phyloP scores from a whole-genome alignment of 2,113 vertebrate genomes.

The Euleptes europaea region DNA sequence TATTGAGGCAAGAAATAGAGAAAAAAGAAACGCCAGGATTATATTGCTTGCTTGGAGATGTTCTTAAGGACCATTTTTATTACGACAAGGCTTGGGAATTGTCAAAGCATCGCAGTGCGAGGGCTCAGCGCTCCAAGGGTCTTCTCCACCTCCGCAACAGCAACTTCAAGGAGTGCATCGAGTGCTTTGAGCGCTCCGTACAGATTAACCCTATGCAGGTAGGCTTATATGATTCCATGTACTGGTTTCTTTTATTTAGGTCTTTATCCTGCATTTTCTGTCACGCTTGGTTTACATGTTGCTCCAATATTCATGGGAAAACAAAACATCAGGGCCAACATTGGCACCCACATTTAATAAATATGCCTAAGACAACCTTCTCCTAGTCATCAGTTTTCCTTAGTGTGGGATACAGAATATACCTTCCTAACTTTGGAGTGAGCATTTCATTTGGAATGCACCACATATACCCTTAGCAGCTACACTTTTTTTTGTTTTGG shows the following conservation, averaged over 20 bases:
- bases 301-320: not conserved
- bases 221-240: slow-evolving; percentile 4
- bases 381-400: not conserved
- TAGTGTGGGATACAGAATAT: not conserved
- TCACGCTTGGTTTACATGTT: not conserved
- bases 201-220: slow-evolving; percentile 94
- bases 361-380: not conserved
- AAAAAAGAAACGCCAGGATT: slow-evolving; percentile 88
- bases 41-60: slow-evolving; percentile 93
- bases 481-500: too few relatives aligned
- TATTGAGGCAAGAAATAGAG: slow-evolving; percentile 88
- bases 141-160: slow-evolving; percentile 87
- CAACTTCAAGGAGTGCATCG: slow-evolving; percentile 84
- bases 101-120: slow-evolving; percentile 86
- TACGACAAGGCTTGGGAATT: slow-evolving; percentile 95
- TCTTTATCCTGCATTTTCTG: not conserved
- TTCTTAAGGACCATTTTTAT: slow-evolving; percentile 86
- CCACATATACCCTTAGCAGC: not conserved
- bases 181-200: slow-evolving; percentile 90
- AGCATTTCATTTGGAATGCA: not conserved
- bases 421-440: not conserved
- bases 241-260: not conserved
- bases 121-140: slow-evolving; percentile 92
- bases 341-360: not conserved
- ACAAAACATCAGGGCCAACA: not conserved